Percentiles rank a stretch among this genome's conserved stretches.
phyloP scores from a whole-genome alignment of 2,113 vertebrate genomes.

The Cyanoramphus novaezelandiae region DNA sequence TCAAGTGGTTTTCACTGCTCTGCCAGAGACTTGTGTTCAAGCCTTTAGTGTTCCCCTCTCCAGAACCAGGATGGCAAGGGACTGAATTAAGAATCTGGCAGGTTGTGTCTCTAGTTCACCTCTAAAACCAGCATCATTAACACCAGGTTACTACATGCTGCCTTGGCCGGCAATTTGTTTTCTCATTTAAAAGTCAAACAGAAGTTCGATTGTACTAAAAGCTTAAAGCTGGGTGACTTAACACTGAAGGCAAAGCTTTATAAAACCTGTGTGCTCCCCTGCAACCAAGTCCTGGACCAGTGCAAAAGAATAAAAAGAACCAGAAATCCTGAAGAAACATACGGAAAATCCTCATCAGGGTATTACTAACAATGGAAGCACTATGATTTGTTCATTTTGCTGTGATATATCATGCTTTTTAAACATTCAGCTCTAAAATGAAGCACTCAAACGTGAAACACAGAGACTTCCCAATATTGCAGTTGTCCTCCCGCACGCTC shows the following conservation, averaged over 20 bases:
- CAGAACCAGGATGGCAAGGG: not conserved
- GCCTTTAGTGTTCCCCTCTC: not conserved
- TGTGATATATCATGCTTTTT: not conserved
- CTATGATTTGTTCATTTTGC: not conserved
- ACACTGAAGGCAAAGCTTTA: not conserved
- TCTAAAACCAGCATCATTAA: not conserved
- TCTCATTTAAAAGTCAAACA: not conserved
- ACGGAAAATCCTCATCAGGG: not conserved
- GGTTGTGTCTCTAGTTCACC: not conserved
- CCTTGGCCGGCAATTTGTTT: fast-evolving
- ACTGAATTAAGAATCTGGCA: not conserved
- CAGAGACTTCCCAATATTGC: not conserved
- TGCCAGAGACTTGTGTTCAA: not conserved
- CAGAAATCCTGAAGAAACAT: not conserved
- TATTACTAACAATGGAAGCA: not conserved
- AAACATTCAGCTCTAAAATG: not conserved
- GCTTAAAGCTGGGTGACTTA: not conserved
- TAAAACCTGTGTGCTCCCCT: not conserved
- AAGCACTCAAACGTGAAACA: not conserved
- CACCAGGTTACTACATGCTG: fast-evolving
- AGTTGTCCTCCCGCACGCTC: not conserved
- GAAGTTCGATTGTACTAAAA: not conserved
- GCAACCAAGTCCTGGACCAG: not conserved
- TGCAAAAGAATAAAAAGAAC: not conserved
- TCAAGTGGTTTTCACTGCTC: not conserved